A percentile compares a stretch with the other conserved stretches of the same genome.
These are phyloP conservation scores for Nyctereutes procyonoides DNA, from an alignment of 2,113 vertebrate species.

Conservation along the genomic window DNA sequence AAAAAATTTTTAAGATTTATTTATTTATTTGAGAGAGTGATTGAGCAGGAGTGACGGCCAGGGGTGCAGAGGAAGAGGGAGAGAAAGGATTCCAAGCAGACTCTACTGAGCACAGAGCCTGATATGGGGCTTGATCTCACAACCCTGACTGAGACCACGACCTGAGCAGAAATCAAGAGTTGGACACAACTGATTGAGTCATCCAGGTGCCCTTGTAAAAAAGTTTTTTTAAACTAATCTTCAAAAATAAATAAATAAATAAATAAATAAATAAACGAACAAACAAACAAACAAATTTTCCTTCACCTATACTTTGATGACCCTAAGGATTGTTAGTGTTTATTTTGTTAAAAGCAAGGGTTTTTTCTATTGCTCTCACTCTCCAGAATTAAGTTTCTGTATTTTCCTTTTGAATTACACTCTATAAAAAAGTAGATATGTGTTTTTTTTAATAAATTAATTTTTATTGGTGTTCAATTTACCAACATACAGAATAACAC, in stretches of 20 bases:
- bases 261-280: background rate
- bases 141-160: background rate
- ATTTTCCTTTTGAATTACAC: slow-evolving; percentile 39
- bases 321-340: background rate
- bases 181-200: background rate
- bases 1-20: background rate
- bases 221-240: background rate
- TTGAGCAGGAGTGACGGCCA: too few species aligned
- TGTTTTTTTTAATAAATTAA: too few species aligned
- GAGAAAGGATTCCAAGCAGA: background rate
- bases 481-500: too few species aligned
- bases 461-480: too few species aligned
- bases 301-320: background rate
- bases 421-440: background rate
- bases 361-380: background rate
- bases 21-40: background rate
- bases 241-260: too few species aligned
- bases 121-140: background rate
- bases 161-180: background rate
- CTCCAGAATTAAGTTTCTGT: background rate
- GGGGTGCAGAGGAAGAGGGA: background rate
- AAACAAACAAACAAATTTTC: background rate
- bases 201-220: background rate
- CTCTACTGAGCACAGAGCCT: background rate
- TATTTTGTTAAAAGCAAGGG: slow-evolving; percentile 9